Conservation (phyloP, 1,140 invertebrate species). For the Drosophila tsacasi region DNA sequence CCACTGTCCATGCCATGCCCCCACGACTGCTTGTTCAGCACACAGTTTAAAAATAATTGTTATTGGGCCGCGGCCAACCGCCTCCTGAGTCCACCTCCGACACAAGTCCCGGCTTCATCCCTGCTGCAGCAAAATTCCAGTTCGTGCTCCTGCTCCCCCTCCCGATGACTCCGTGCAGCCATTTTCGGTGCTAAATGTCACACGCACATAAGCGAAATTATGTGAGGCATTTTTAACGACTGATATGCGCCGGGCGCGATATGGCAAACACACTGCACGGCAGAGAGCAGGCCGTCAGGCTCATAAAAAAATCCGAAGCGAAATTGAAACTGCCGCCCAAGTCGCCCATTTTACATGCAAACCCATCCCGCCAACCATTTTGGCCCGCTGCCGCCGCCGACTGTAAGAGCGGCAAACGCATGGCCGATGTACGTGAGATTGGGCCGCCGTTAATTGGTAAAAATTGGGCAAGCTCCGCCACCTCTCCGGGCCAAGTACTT, state of each 20-base stretch:
- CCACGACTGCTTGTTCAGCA: slow-evolving; percentile 15
- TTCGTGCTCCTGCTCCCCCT: background rate
- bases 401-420: slow-evolving; percentile 59
- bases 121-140: slow-evolving; percentile 9
- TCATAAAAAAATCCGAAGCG: slow-evolving; percentile 67
- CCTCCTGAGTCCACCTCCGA: slow-evolving; percentile 40
- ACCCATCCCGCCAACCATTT: slow-evolving; percentile 11
- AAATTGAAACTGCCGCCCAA: slow-evolving; percentile 72
- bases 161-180: slow-evolving; percentile 18
- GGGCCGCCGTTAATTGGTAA: slow-evolving; percentile 76
- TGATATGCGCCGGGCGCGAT: slow-evolving; percentile 61
- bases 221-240: slow-evolving; percentile 82
- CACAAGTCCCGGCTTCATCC: slow-evolving; percentile 2
- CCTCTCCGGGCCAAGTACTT: slow-evolving; percentile 60
- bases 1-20: slow-evolving; percentile 18
- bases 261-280: slow-evolving; percentile 53
- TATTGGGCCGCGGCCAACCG: slow-evolving; percentile 31
- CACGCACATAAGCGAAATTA: slow-evolving; percentile 81
- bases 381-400: slow-evolving; percentile 6
- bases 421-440: slow-evolving; percentile 83
- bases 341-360: slow-evolving; percentile 26
- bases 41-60: slow-evolving; percentile 82
- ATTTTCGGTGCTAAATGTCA: slow-evolving; percentile 71
- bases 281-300: slow-evolving; percentile 35
- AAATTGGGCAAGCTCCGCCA: slow-evolving; percentile 67